These are phyloP conservation scores for Charanyca ferruginea DNA, from an alignment of 2,888 invertebrate species.

Conservation along the genomic window DNA sequence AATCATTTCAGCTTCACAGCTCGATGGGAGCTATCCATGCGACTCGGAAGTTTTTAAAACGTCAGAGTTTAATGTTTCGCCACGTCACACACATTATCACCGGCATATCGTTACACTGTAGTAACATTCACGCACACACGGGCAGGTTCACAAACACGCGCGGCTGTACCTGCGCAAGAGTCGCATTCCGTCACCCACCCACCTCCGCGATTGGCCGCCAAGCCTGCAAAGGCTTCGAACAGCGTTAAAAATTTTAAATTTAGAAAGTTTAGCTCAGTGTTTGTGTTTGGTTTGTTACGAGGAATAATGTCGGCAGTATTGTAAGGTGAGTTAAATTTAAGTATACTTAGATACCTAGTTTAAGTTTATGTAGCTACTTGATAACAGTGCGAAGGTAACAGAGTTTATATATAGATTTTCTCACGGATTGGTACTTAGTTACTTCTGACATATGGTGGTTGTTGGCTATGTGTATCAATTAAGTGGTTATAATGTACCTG, in stretches of 20 bases:
- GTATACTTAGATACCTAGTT: constrained; percentile 13
- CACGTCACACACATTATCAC: constrained; percentile 66
- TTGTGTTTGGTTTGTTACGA: constrained; percentile 66
- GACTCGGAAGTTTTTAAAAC: constrained; percentile 51
- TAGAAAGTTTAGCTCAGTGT: constrained; percentile 82
- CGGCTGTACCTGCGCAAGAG: constrained; percentile 87
- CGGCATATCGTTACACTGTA: constrained; percentile 75
- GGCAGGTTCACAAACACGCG: constrained; percentile 68
- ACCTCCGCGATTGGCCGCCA: constrained; percentile 84
- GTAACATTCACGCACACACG: constrained; percentile 78
- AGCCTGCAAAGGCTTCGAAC: constrained; percentile 83
- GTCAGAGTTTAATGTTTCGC: constrained; percentile 59
- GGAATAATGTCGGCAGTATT: constrained; percentile 69
- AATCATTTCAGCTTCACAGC: constrained; percentile 53
- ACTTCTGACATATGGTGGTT: constrained; percentile 26
- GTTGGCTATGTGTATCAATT: constrained; percentile 18
- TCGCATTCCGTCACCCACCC: constrained; percentile 87
- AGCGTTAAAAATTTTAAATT: constrained; percentile 74
- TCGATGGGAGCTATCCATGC: constrained; percentile 43
- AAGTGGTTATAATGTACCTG: constrained; percentile 3
- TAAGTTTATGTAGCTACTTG: constrained; percentile 30
- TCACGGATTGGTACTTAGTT: constrained; percentile 62
- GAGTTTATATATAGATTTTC: constrained; percentile 28
- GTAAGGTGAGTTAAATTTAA: constrained; percentile 62
- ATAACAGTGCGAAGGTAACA: constrained; percentile 22